These are phyloP conservation scores for Brenthis daphne DNA, from an alignment of 2,888 invertebrate genomes.

Conservation along the genomic window DNA sequence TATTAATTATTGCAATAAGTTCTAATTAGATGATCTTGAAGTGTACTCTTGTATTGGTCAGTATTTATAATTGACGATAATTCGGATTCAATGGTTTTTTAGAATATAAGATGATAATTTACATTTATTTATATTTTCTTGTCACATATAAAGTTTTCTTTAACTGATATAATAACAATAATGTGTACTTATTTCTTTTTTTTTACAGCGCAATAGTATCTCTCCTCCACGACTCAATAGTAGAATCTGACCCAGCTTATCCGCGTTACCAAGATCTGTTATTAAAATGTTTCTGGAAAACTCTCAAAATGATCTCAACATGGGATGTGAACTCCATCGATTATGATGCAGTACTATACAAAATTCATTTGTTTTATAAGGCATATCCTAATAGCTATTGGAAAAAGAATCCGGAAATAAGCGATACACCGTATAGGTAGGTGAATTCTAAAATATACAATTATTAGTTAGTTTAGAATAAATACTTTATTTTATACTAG, in stretches of 20 bases:
- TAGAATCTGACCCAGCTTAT: slow-evolving; percentile 80
- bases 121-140: too few relatives aligned
- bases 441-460: not conserved
- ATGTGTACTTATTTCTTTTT: slow-evolving; percentile 10
- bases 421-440: slow-evolving; percentile 91
- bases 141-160: too few relatives aligned
- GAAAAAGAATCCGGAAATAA: slow-evolving; percentile 87
- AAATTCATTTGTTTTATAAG: slow-evolving; percentile 94
- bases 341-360: slow-evolving; percentile 89
- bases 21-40: too few relatives aligned
- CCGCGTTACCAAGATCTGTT: slow-evolving; percentile 91
- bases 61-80: too few relatives aligned
- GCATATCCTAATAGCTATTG: slow-evolving; percentile 93
- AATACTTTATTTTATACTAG: too few relatives aligned
- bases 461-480: not conserved
- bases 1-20: too few relatives aligned
- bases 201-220: slow-evolving; percentile 90
- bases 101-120: too few relatives aligned
- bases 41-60: too few relatives aligned
- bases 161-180: too few relatives aligned
- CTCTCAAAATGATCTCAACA: slow-evolving; percentile 92
- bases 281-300: slow-evolving; percentile 97
- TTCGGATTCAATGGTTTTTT: too few relatives aligned
- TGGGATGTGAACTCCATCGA: slow-evolving; percentile 89
- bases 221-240: slow-evolving; percentile 92